Conservation (phyloP, 92 coral and sea anemone genomes). For the Epizoanthus rinbou region DNA sequence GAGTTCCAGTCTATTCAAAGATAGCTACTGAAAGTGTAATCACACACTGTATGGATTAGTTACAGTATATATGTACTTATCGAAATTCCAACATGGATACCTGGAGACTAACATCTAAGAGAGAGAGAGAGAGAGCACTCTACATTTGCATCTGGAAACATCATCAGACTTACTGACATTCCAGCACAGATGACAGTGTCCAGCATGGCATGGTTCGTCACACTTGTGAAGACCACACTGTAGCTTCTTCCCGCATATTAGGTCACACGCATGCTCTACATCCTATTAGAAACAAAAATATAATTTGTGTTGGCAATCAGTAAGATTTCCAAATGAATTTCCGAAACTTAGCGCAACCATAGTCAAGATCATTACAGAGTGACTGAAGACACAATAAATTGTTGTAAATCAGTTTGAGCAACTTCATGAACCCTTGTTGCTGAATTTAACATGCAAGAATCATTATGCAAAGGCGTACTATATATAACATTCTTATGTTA, state of each 20-base stretch:
- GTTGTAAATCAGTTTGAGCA: no score
- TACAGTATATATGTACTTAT: neutral
- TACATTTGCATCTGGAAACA: no score
- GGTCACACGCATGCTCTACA: constrained; percentile 80
- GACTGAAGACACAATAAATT: no score
- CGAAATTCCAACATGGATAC: no score
- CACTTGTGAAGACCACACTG: constrained; percentile 93
- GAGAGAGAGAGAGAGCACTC: no score
- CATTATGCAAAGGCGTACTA: no score
- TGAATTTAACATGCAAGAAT: no score
- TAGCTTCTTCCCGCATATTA: constrained; percentile 86
- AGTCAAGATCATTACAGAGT: neutral
- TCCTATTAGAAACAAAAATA: constrained; percentile 55
- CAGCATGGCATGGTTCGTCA: constrained; percentile 86
- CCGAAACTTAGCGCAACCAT: neutral
- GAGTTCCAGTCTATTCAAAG: neutral
- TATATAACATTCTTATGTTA: no score
- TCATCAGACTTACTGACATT: constrained; percentile 69
- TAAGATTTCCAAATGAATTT: neutral
- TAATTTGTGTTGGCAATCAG: neutral
- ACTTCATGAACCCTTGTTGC: no score
- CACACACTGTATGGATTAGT: neutral
- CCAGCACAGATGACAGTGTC: constrained; percentile 89
- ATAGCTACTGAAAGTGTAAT: neutral
- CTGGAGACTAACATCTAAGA: no score